phyloP scores from a whole-genome alignment of 2,888 invertebrate genomes.

The Lycaena phlaeas region DNA sequence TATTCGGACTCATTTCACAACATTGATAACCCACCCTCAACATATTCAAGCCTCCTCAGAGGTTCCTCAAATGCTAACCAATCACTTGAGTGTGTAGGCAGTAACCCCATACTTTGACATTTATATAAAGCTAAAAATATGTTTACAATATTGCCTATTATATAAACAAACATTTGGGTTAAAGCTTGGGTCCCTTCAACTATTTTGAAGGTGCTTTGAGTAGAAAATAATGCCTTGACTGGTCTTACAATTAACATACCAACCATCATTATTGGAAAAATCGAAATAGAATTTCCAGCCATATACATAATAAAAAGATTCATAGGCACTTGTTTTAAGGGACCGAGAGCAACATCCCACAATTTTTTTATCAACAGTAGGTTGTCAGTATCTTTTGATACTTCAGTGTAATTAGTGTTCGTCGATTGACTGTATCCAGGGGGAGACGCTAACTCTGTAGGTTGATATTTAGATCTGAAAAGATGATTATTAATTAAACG shows the following conservation, averaged over 20 bases:
- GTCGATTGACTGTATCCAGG: conserved; percentile 87
- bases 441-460: conserved; percentile 80
- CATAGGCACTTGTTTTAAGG: conserved; percentile 98
- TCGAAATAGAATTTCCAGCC: conserved; percentile 99
- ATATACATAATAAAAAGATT: conserved; percentile 99
- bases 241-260: conserved; percentile 98
- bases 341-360: conserved; percentile 96
- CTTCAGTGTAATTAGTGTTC: conserved; percentile 81
- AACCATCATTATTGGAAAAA: conserved; percentile 99
- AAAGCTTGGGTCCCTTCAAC: conserved; percentile 93
- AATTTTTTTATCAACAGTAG: conserved; percentile 87
- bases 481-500: too few relatives aligned
- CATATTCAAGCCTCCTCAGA: conserved; percentile 86
- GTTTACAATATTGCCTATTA: conserved; percentile 94
- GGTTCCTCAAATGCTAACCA: conserved; percentile 98
- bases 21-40: conserved; percentile 85
- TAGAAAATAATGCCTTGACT: conserved; percentile 93
- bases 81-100: conserved; percentile 97
- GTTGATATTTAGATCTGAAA: conserved; percentile 37
- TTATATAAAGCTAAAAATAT: conserved; percentile 94
- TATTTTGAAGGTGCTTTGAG: conserved; percentile 92
- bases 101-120: conserved; percentile 97
- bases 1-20: conserved; percentile 42
- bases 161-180: conserved; percentile 93
- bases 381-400: conserved; percentile 86